Evolutionary conservation across 2,797 vertebrate species (phyloP).

Genomic region (Catharus ustulatus): DNA sequence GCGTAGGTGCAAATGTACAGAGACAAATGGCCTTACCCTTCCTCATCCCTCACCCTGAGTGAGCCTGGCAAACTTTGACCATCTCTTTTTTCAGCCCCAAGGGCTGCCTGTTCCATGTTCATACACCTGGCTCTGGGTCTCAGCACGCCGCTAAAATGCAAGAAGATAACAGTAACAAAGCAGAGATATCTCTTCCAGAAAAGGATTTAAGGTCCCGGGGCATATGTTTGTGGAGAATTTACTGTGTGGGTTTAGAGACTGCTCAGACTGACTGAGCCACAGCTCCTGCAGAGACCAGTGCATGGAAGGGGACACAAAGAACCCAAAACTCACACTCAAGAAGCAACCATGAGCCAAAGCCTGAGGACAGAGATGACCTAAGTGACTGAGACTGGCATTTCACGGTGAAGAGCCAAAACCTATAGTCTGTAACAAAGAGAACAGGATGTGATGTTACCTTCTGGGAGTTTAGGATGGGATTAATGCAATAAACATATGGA

Average conservation of each 20-base stretch:
- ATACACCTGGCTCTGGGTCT: not conserved
- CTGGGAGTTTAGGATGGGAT: not conserved
- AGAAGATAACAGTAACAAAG: not conserved
- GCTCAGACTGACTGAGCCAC: constrained; percentile 38
- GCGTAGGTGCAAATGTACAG: accelerated
- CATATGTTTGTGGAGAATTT: not conserved
- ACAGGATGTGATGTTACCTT: not conserved
- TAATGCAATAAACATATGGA: not conserved
- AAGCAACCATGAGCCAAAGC: not conserved
- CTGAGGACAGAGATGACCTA: not conserved
- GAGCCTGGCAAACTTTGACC: not conserved
- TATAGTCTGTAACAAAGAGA: not conserved
- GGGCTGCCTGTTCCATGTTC: not conserved
- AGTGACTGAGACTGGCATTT: not conserved
- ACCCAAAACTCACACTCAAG: not conserved
- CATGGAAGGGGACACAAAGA: not conserved
- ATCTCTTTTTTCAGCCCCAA: not conserved
- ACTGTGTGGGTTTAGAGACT: not conserved
- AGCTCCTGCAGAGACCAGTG: not conserved
- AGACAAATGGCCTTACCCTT: not conserved
- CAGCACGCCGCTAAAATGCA: not conserved
- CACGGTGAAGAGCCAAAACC: not conserved
- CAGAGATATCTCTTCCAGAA: not conserved
- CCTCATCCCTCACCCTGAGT: not conserved
- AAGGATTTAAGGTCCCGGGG: not conserved